phyloP scores from a whole-genome alignment of 2,797 vertebrate genomes.

The Neosilurus mollespiculum region DNA sequence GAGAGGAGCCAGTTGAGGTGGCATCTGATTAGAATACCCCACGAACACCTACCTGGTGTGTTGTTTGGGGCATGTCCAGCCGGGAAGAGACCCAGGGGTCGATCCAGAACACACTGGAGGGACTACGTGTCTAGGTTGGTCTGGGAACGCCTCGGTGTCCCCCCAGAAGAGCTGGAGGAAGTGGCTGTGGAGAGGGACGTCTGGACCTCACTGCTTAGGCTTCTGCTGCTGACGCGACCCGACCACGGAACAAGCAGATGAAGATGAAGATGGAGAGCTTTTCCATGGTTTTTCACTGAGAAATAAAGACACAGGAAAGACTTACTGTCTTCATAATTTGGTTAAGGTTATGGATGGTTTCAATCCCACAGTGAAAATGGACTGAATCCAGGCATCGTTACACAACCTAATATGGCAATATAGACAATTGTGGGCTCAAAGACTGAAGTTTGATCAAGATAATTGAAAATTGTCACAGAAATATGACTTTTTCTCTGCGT shows the following conservation, averaged over 20 bases:
- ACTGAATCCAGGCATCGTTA: background rate
- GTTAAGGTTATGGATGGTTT: background rate
- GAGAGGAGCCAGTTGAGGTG: too few species aligned
- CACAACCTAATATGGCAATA: background rate
- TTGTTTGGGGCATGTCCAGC: too few species aligned
- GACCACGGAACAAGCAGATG: too few species aligned
- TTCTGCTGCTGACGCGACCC: too few species aligned
- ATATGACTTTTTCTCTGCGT: background rate
- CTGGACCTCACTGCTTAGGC: background rate
- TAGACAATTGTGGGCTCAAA: background rate
- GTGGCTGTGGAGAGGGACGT: background rate
- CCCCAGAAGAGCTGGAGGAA: too few species aligned
- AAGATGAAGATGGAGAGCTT: too few species aligned
- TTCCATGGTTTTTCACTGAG: background rate
- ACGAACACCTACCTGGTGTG: too few species aligned
- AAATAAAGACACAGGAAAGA: background rate
- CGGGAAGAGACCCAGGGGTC: too few species aligned
- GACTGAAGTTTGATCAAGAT: background rate
- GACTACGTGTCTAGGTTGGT: too few species aligned
- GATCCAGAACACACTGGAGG: too few species aligned
- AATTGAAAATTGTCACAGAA: constrained; percentile 14
- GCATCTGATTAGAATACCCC: too few species aligned
- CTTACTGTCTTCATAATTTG: background rate
- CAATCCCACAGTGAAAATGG: background rate
- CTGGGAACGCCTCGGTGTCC: too few species aligned